Percentiles rank a stretch among this genome's conserved stretches.
These are phyloP conservation scores for Cephalotes varians DNA, from an alignment of 2,888 invertebrate species.

Conservation along the genomic window DNA sequence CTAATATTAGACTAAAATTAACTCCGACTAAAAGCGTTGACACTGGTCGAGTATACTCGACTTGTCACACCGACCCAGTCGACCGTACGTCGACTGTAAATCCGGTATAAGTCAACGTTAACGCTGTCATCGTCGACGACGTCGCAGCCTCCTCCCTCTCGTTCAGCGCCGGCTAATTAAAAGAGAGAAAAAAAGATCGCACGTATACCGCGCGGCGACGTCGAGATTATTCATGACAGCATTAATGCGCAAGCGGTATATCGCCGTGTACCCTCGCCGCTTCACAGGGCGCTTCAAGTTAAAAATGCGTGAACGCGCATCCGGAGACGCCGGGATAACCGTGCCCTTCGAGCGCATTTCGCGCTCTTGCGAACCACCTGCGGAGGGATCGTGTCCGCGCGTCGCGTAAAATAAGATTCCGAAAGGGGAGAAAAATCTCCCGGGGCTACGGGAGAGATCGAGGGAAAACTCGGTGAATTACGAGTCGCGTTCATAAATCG, in stretches of 20 bases:
- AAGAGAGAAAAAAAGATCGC: conserved; percentile 26
- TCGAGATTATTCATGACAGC: conserved; percentile 35
- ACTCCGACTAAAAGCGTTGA: conserved; percentile 57
- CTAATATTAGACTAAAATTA: conserved; percentile 58
- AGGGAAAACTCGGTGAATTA: neutral
- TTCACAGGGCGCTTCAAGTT: conserved; percentile 30
- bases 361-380: conserved; percentile 39
- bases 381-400: neutral
- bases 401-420: conserved; percentile 41
- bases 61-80: conserved; percentile 48
- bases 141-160: conserved; percentile 31
- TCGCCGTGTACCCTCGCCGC: conserved; percentile 20
- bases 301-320: conserved; percentile 49
- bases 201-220: conserved; percentile 1
- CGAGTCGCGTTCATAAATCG: neutral
- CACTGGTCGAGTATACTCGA: conserved; percentile 56
- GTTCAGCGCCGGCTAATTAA: conserved; percentile 38
- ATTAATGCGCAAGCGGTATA: conserved; percentile 21
- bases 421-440: conserved; percentile 9
- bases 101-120: conserved; percentile 49
- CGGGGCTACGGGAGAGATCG: neutral
- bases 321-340: conserved; percentile 19
- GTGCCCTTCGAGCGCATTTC: conserved; percentile 21
- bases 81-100: conserved; percentile 53
- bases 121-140: conserved; percentile 41